Evolutionary conservation across 2,888 invertebrate species (phyloP).

Genomic region (Anagyrus pseudococci): DNA sequence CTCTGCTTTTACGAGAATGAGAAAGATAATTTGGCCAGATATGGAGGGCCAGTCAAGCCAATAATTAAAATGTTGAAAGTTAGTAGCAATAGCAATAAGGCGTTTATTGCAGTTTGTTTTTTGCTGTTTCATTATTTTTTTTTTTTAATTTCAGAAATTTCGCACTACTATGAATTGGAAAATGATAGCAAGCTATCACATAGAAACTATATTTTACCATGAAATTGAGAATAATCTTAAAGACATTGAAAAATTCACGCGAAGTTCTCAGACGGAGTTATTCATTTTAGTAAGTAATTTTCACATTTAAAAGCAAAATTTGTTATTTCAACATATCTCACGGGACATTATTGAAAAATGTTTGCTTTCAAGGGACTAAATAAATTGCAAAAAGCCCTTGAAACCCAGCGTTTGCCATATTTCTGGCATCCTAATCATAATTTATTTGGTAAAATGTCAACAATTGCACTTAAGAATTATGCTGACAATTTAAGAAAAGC

Average conservation of each 20-base stretch:
- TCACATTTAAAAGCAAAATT: background rate
- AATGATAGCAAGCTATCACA: constrained; percentile 66
- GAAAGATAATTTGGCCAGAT: constrained; percentile 59
- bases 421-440: constrained; percentile 53
- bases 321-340: background rate
- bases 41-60: constrained; percentile 45
- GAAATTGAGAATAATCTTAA: constrained; percentile 50
- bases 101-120: background rate
- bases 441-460: constrained; percentile 52
- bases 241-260: constrained; percentile 22
- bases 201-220: constrained; percentile 66
- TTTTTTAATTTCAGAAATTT: constrained; percentile 61
- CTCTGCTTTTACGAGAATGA: constrained; percentile 68
- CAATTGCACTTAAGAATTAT: constrained; percentile 30
- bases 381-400: background rate
- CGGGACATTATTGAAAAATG: background rate
- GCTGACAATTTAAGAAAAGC: constrained; percentile 37
- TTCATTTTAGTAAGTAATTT: constrained; percentile 44
- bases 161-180: constrained; percentile 62
- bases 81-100: background rate
- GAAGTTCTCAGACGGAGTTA: constrained; percentile 32
- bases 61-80: constrained; percentile 51
- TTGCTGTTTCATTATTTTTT: constrained; percentile 2
- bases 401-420: background rate
- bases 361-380: background rate